Conservation (phyloP, 2,797 vertebrate genomes). For the Pangasius djambal region DNA sequence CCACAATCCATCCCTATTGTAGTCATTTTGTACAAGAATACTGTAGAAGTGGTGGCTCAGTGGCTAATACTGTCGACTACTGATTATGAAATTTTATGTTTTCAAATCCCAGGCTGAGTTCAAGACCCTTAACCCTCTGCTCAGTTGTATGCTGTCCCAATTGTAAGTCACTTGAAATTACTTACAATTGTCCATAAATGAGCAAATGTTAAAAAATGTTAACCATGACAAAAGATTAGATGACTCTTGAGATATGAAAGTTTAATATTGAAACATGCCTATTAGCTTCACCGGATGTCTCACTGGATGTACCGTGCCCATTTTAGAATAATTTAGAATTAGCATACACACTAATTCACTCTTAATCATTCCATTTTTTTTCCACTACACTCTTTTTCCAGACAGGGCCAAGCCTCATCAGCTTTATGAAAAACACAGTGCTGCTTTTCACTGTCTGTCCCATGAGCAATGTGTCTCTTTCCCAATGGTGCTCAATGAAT, state of each 20-base stretch:
- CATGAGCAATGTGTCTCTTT: neutral
- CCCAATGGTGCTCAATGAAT: constrained; percentile 15
- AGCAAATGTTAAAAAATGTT: neutral
- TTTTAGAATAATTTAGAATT: constrained; percentile 30
- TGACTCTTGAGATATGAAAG: constrained; percentile 18
- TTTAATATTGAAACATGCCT: constrained; percentile 14
- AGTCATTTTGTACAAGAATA: neutral
- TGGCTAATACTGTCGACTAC: neutral
- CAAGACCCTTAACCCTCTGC: neutral
- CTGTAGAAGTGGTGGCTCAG: neutral
- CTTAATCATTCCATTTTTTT: neutral
- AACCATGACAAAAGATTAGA: neutral
- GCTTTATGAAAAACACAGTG: constrained; percentile 28
- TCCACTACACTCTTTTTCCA: neutral
- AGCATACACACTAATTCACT: constrained; percentile 16
- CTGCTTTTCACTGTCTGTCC: neutral
- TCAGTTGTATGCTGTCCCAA: neutral
- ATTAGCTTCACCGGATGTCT: constrained; percentile 20
- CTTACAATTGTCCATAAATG: constrained; percentile 7
- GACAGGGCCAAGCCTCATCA: neutral
- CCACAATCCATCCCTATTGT: neutral
- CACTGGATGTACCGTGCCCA: neutral
- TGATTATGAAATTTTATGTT: neutral
- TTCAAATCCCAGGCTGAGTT: neutral
- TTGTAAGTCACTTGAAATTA: neutral